A percentile compares a stretch with the other conserved stretches of the same genome.
These are phyloP conservation scores for Miniopterus natalensis DNA, from an alignment of 2,113 vertebrate genomes.

Conservation along the genomic window DNA sequence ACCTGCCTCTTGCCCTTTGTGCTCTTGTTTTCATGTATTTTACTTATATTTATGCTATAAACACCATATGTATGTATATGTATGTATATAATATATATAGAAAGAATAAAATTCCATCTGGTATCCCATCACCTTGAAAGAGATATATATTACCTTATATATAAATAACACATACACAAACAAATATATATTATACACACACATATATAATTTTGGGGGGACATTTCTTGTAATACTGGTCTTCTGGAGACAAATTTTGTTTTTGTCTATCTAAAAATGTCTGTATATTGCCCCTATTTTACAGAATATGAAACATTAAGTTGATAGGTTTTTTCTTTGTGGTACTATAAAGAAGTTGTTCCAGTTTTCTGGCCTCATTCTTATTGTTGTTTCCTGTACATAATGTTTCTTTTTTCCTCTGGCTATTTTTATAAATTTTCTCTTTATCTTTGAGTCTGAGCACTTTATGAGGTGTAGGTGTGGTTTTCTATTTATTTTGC, in stretches of 20 bases:
- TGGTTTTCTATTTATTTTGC: slow-evolving; percentile 38
- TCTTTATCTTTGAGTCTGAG: slow-evolving; percentile 12
- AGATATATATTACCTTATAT: neutral
- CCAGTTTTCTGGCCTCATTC: neutral
- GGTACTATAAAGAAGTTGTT: neutral
- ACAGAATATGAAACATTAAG: neutral
- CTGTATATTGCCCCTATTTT: neutral
- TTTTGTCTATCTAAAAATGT: slow-evolving; percentile 26
- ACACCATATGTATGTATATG: neutral
- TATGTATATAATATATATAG: neutral
- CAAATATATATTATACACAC: neutral
- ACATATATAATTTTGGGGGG: neutral
- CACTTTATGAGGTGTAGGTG: neutral
- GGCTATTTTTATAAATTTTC: slow-evolving; percentile 1
- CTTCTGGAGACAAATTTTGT: neutral
- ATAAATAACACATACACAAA: neutral
- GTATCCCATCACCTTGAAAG: neutral
- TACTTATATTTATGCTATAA: slow-evolving; percentile 34
- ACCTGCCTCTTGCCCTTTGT: neutral
- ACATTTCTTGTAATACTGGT: neutral
- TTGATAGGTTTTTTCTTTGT: neutral
- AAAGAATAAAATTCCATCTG: neutral
- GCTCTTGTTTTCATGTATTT: slow-evolving; percentile 26
- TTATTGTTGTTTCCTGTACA: neutral
- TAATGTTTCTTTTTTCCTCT: neutral